Percentiles rank a stretch among this genome's conserved stretches.
Evolutionary conservation across 2,113 vertebrate genomes (phyloP).

Genomic region (Actinemys pallida): DNA sequence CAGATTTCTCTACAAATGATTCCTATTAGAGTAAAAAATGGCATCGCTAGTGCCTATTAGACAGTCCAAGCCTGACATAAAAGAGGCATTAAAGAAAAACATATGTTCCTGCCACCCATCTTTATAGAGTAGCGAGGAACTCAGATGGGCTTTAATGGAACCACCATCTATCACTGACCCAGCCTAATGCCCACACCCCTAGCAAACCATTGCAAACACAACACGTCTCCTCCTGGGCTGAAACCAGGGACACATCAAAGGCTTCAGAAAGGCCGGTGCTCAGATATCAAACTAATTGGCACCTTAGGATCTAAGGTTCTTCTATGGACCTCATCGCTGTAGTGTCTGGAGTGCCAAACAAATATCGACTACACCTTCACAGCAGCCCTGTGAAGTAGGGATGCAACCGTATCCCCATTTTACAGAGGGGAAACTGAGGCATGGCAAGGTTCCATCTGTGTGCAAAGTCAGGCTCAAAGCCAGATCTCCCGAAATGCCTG

Average conservation of each 20-base stretch:
- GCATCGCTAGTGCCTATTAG: constrained; percentile 63
- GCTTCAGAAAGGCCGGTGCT: neutral
- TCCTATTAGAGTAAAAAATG: constrained; percentile 76
- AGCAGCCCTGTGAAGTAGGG: neutral
- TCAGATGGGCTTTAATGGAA: neutral
- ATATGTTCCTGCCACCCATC: neutral
- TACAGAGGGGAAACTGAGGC: neutral
- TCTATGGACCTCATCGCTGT: neutral
- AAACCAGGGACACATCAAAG: neutral
- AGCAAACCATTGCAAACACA: neutral
- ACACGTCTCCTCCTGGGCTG: neutral
- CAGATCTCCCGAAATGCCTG: neutral
- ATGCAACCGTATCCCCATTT: neutral
- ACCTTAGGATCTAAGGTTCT: neutral
- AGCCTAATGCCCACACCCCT: rapidly evolving
- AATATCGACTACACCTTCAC: neutral
- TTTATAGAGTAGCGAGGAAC: neutral
- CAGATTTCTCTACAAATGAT: constrained; percentile 68
- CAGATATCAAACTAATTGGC: neutral
- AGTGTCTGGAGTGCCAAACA: neutral
- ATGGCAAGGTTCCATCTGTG: neutral
- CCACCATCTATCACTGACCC: rapidly evolving
- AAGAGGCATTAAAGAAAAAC: constrained; percentile 46
- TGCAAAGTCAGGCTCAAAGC: neutral
- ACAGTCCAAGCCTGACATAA: constrained; percentile 53